Evolutionary conservation across 2,888 invertebrate species (phyloP).

Genomic region (Neoitamus cyanurus): DNA sequence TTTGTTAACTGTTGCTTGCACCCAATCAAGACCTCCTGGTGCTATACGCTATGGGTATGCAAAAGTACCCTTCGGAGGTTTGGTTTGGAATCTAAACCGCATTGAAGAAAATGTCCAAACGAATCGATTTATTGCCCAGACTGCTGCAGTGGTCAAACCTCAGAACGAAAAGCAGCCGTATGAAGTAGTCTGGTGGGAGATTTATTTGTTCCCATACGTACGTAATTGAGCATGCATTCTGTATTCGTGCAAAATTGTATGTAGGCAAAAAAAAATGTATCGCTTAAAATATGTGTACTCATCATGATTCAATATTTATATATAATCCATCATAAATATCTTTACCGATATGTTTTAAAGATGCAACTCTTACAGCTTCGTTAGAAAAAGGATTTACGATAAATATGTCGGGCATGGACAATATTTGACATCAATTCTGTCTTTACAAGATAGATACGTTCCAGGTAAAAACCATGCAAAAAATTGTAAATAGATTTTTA

Average conservation of each 20-base stretch:
- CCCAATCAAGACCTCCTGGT: neutral
- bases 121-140: neutral
- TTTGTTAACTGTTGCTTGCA: slow-evolving; percentile 5
- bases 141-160: neutral
- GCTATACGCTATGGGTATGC: neutral
- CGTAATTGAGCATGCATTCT: neutral
- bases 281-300: neutral
- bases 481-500: too few species aligned
- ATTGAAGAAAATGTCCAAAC: neutral
- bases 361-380: neutral
- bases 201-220: neutral
- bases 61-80: neutral
- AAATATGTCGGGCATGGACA: neutral
- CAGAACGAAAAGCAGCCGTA: neutral
- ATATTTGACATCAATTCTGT: too few species aligned
- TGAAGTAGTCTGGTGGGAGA: neutral
- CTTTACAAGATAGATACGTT: too few species aligned
- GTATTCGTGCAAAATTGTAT: neutral
- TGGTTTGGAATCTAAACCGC: neutral
- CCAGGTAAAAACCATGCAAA: too few species aligned
- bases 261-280: neutral
- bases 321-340: neutral
- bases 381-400: neutral
- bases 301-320: neutral
- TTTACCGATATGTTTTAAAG: neutral